Evolutionary conservation across 2,113 vertebrate species (phyloP).

Genomic region (Acrocephalus arundinaceus): DNA sequence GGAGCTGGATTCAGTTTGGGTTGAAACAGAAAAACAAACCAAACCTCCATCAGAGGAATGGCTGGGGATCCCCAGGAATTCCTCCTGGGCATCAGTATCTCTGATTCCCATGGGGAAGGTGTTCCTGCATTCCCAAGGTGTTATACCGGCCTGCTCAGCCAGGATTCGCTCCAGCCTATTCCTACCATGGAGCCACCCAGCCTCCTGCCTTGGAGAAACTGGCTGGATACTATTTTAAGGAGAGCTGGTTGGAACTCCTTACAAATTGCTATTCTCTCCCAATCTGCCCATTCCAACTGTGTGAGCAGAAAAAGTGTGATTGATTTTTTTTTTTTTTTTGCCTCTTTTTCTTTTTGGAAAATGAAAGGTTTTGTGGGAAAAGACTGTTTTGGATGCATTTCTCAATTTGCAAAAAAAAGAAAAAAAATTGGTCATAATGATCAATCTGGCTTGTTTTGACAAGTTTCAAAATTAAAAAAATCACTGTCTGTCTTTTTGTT

Average conservation of each 20-base stretch:
- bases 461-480: conserved; percentile 14
- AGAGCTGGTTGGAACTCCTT: conserved; percentile 45
- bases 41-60: not conserved
- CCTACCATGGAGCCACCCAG: not conserved
- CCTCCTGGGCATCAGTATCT: not conserved
- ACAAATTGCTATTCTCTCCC: conserved; percentile 54
- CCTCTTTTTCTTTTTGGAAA: not conserved
- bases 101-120: not conserved
- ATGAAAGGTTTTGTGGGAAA: conserved; percentile 24
- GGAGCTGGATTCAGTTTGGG: not conserved
- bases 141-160: fast-evolving
- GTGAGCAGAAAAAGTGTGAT: conserved; percentile 8
- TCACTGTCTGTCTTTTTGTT: conserved; percentile 42
- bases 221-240: conserved; percentile 52
- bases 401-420: not conserved
- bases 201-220: not conserved
- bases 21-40: not conserved
- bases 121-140: not conserved
- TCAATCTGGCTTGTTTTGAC: conserved; percentile 32
- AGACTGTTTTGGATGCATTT: not conserved
- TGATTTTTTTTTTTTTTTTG: not conserved
- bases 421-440: not conserved
- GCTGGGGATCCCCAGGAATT: not conserved
- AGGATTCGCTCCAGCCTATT: not conserved
- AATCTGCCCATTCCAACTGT: not conserved